These are phyloP conservation scores for Drosophila murphyi DNA, from an alignment of 1,140 invertebrate species.

Conservation along the genomic window DNA sequence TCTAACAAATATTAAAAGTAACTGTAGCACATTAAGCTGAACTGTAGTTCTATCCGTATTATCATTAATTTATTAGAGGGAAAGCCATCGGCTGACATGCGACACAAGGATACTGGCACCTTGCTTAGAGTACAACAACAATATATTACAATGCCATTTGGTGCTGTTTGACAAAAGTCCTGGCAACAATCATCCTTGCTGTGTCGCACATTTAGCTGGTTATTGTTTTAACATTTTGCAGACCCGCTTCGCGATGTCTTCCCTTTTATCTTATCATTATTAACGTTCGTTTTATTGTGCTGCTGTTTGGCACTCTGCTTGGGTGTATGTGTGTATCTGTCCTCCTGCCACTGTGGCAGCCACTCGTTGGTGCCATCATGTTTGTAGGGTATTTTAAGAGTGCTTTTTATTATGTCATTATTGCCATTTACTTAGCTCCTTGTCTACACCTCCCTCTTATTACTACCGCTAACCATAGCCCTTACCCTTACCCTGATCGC, in stretches of 20 bases:
- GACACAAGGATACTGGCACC: slow-evolving; percentile 48
- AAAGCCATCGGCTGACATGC: slow-evolving; percentile 52
- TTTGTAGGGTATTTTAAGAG: slow-evolving; percentile 71
- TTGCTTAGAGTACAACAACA: slow-evolving; percentile 28
- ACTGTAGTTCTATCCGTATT: slow-evolving; percentile 46
- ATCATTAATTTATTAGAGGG: slow-evolving; percentile 76
- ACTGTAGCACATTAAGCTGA: slow-evolving; percentile 11
- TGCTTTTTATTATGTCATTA: slow-evolving; percentile 82
- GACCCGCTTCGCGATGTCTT: slow-evolving; percentile 44
- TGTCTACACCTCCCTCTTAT: slow-evolving; percentile 9
- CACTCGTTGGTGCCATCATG: slow-evolving; percentile 55
- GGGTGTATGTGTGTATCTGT: slow-evolving; percentile 5
- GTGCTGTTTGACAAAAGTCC: slow-evolving; percentile 38
- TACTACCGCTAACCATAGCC: neutral
- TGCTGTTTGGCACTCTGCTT: slow-evolving; percentile 42
- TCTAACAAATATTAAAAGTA: neutral
- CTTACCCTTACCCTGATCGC: slow-evolving; percentile 24
- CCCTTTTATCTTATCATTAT: slow-evolving; percentile 80
- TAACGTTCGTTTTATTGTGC: slow-evolving; percentile 81
- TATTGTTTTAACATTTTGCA: slow-evolving; percentile 81
- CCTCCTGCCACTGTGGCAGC: slow-evolving; percentile 8
- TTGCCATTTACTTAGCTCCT: slow-evolving; percentile 72
- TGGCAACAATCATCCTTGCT: slow-evolving; percentile 52
- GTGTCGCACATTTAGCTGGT: slow-evolving; percentile 72
- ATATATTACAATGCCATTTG: slow-evolving; percentile 64